Percentiles rank a stretch among this genome's conserved stretches.
Evolutionary conservation across 2,113 vertebrate genomes (phyloP).

Genomic region (Furnarius figulus): DNA sequence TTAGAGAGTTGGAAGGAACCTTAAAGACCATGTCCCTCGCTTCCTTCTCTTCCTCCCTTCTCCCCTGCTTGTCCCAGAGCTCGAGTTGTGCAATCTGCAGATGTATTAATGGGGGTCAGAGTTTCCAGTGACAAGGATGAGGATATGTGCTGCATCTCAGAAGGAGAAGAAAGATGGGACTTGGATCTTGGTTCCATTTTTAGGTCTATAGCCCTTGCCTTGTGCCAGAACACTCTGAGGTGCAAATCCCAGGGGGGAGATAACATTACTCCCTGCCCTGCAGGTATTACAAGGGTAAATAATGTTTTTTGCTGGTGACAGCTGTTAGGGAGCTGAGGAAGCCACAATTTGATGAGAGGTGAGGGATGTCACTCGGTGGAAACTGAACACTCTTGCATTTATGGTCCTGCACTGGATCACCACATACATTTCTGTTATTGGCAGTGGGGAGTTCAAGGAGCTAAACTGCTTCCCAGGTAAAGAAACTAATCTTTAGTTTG

Average conservation of each 20-base stretch:
- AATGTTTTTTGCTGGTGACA: constrained; percentile 9
- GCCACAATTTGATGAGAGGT: not conserved
- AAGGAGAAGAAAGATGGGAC: constrained; percentile 1
- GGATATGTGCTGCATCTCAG: not conserved
- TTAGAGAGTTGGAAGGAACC: not conserved
- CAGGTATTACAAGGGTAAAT: constrained; percentile 42
- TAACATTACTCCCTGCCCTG: constrained; percentile 1
- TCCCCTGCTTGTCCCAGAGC: not conserved
- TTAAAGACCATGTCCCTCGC: not conserved
- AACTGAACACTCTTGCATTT: not conserved
- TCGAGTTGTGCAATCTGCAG: not conserved
- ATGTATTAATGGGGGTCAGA: accelerated
- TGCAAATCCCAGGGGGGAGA: constrained; percentile 33
- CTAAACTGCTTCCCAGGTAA: not conserved
- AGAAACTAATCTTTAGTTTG: not conserved
- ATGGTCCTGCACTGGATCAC: not conserved
- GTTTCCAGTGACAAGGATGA: not conserved
- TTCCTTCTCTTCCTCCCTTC: not conserved
- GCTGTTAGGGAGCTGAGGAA: not conserved
- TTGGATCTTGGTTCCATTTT: constrained; percentile 28
- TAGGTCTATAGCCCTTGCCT: not conserved
- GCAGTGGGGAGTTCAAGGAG: not conserved
- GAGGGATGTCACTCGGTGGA: not conserved
- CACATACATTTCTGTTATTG: not conserved
- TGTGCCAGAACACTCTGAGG: not conserved